Evolutionary conservation across 2,888 invertebrate genomes (phyloP).

Genomic region (Lycocerus yunnanus): DNA sequence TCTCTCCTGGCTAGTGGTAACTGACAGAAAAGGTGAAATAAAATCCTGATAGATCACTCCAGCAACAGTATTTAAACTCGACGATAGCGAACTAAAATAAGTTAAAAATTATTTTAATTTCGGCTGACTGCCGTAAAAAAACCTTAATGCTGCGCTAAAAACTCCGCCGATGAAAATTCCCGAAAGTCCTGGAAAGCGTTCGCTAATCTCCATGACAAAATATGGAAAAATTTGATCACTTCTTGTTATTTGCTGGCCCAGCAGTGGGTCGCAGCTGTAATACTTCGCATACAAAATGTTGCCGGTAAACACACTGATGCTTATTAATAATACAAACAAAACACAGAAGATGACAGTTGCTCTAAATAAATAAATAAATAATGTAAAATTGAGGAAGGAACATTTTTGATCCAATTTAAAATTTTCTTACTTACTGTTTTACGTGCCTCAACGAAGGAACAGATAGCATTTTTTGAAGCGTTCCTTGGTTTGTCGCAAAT

Average conservation of each 20-base stretch:
- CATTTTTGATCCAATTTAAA: not conserved
- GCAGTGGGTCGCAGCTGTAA: conserved; percentile 65
- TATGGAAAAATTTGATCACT: conserved; percentile 66
- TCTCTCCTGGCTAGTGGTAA: conserved; percentile 57
- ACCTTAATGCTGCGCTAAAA: conserved; percentile 71
- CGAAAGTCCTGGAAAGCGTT: conserved; percentile 68
- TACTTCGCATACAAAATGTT: conserved; percentile 62
- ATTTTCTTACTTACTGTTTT: conserved; percentile 55
- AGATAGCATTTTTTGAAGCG: conserved; percentile 65
- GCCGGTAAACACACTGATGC: not conserved
- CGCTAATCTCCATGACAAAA: conserved; percentile 70
- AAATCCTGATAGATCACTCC: conserved; percentile 71
- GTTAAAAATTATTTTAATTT: too few relatives aligned
- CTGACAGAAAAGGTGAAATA: conserved; percentile 60
- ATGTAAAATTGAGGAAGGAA: not conserved
- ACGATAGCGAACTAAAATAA: conserved; percentile 62
- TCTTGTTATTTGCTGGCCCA: conserved; percentile 59
- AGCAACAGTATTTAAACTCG: conserved; percentile 65
- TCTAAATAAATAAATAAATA: too few relatives aligned
- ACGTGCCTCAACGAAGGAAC: conserved; percentile 63
- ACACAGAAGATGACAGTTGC: not conserved
- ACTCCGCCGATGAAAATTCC: conserved; percentile 76
- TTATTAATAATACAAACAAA: not conserved
- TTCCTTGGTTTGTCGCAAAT: conserved; percentile 62
- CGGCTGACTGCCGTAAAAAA: too few relatives aligned